A percentile compares a stretch with the other conserved stretches of the same genome.
Evolutionary conservation across 2,113 vertebrate species (phyloP).

Genomic region (Porphyrio hochstetteri): DNA sequence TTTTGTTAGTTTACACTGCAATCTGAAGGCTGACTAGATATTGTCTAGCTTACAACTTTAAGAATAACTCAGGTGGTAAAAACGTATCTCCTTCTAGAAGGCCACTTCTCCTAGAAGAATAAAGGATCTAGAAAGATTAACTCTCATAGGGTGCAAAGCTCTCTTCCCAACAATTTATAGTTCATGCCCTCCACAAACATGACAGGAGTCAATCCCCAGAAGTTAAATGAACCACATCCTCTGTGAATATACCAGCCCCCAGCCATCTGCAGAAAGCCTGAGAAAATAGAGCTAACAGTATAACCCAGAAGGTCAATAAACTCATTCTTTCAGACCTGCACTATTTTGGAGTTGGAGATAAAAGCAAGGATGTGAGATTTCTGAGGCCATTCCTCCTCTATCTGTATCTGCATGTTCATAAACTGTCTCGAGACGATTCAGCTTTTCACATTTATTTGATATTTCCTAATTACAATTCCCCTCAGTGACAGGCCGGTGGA

Average conservation of each 20-base stretch:
- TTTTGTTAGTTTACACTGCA: neutral
- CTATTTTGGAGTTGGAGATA: neutral
- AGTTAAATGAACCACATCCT: slow-evolving; percentile 42
- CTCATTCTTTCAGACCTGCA: neutral
- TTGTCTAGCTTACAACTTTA: neutral
- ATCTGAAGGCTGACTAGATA: neutral
- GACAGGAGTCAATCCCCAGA: slow-evolving; percentile 11
- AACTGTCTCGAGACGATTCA: neutral
- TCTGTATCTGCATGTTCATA: neutral
- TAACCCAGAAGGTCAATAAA: slow-evolving; percentile 40
- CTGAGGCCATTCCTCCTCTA: neutral
- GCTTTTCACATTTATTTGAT: neutral
- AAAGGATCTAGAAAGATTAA: neutral
- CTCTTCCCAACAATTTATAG: neutral
- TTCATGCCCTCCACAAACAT: neutral
- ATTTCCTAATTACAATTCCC: slow-evolving; percentile 29
- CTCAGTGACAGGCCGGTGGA: neutral
- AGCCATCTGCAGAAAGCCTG: slow-evolving; percentile 55
- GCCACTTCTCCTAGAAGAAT: neutral
- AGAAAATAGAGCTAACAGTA: slow-evolving; percentile 25
- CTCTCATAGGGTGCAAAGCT: neutral
- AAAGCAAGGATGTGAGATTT: neutral
- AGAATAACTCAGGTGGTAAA: neutral
- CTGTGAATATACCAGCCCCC: slow-evolving; percentile 10
- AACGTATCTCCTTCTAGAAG: neutral